phyloP scores from a whole-genome alignment of 2,113 vertebrate genomes.

The Nibea coibor region DNA sequence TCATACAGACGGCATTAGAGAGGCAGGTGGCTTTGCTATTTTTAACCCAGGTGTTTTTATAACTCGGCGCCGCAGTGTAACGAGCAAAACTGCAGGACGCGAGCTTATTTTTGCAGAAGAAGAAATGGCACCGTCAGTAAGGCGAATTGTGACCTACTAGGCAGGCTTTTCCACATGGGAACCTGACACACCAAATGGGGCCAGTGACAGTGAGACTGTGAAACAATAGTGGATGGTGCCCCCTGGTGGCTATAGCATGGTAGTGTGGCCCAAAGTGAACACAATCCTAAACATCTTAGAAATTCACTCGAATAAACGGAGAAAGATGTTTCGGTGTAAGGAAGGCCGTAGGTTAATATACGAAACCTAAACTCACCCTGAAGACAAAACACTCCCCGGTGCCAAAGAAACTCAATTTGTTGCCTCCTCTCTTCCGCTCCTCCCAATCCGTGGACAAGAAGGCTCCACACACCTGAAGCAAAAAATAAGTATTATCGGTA shows the following conservation, averaged over 20 bases:
- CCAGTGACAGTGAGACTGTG: not conserved
- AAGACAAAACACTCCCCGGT: slow-evolving; percentile 99
- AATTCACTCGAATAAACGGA: not conserved
- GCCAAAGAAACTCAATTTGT: slow-evolving; percentile 94
- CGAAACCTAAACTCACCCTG: slow-evolving; percentile 81
- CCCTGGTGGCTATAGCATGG: slow-evolving; percentile 57
- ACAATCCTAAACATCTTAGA: not conserved
- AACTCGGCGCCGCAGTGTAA: not conserved
- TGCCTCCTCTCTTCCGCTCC: slow-evolving; percentile 90
- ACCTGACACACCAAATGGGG: not conserved
- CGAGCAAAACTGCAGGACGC: not conserved
- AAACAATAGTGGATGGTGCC: slow-evolving; percentile 40
- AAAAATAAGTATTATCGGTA: too few relatives aligned
- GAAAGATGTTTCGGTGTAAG: not conserved
- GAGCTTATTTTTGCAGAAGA: not conserved
- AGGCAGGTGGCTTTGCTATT: slow-evolving; percentile 22
- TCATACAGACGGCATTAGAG: slow-evolving; percentile 43
- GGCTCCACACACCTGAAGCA: slow-evolving; percentile 92
- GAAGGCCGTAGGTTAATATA: not conserved
- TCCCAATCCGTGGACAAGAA: slow-evolving; percentile 96
- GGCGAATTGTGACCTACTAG: slow-evolving; percentile 23
- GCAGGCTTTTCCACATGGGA: not conserved
- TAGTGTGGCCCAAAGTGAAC: slow-evolving; percentile 28
- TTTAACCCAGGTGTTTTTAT: not conserved
- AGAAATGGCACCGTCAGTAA: not conserved